Base-by-base conservation (phyloP, 2,888 invertebrate species). In the Drosophila picticornis region DNA sequence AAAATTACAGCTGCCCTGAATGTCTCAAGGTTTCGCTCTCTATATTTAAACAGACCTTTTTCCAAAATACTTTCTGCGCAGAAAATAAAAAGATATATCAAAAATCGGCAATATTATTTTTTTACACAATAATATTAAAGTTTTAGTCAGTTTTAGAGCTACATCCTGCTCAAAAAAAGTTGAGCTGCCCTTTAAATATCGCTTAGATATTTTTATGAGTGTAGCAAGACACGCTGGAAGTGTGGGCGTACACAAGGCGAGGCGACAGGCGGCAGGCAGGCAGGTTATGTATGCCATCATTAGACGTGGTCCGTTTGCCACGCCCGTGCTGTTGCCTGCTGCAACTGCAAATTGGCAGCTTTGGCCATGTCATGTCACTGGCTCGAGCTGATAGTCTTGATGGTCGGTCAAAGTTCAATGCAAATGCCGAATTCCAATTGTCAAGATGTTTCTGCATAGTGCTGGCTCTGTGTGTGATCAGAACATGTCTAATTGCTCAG, bases 221-320 rank as follows among this genome's bases (percentile, higher is more conserved):
- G 56, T 29, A 27, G 60, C 27, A 56, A 46, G 51, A 69, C 64
- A 62, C 64, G 43, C 52, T 67, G 63, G 55, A 43, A 67, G 74
- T 78, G 72, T 78, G 66, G 71, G 58, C 63, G 68, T 75, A 73
- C 22, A 50, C 48, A 51, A 67, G 55, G 34, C 40, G 62, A 59
- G 66, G 65, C 58, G 34, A 34, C 52, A 36, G 34, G 36, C 38
- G 43, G 63, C 50, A 61, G 74, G 22, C 25, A 51, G 59, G 53
- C 76, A 79, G 81, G 84, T 84, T 89, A 82, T 90, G 80, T 88
- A 88, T 90, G 86, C 88, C 86, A 85, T 86, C 85, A 86, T 86
- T 86, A 86, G 85, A 90, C 80, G 83, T 84, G 90, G 80, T 90
- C 83, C 85, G 80, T 81, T 83, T 80, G 90, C 85, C 90, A 90